phyloP scores from a whole-genome alignment of 2,888 invertebrate species.

The Epinotia bilunana region DNA sequence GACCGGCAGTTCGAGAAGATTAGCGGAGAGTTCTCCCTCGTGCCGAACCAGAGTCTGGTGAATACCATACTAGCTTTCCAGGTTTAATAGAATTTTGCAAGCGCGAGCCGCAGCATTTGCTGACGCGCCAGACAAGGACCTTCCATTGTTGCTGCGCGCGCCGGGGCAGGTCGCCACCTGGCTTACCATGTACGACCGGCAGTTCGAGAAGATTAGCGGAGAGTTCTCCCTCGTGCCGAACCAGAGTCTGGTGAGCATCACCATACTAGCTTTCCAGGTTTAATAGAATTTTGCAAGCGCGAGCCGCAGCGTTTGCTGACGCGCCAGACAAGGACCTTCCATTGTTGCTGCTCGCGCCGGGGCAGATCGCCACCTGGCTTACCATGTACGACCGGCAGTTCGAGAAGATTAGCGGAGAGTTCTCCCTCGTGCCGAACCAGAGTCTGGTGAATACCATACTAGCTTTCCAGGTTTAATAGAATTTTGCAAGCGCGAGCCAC shows the following conservation, averaged over 20 bases:
- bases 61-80: constrained; percentile 53
- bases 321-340: constrained; percentile 59
- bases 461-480: constrained; percentile 85
- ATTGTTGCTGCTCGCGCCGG: constrained; percentile 89
- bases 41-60: constrained; percentile 88
- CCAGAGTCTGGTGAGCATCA: no score
- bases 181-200: no score
- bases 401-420: constrained; percentile 86
- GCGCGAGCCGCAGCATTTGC: no score
- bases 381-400: constrained; percentile 89
- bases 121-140: no score
- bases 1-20: constrained; percentile 89
- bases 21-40: constrained; percentile 83
- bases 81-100: constrained; percentile 90
- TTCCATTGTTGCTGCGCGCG: no score
- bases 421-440: constrained; percentile 87
- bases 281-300: constrained; percentile 89
- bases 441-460: constrained; percentile 78
- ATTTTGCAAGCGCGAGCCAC: constrained; percentile 87
- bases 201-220: no score
- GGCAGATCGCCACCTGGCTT: constrained; percentile 90
- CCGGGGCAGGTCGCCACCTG: no score
- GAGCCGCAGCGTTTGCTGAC: constrained; percentile 78
- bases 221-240: no score
- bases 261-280: constrained; percentile 70